Evolutionary conservation across 2,113 vertebrate species (phyloP), one percentile per base, ranked within the genome.

Genomic region (Indicator indicator): DNA sequence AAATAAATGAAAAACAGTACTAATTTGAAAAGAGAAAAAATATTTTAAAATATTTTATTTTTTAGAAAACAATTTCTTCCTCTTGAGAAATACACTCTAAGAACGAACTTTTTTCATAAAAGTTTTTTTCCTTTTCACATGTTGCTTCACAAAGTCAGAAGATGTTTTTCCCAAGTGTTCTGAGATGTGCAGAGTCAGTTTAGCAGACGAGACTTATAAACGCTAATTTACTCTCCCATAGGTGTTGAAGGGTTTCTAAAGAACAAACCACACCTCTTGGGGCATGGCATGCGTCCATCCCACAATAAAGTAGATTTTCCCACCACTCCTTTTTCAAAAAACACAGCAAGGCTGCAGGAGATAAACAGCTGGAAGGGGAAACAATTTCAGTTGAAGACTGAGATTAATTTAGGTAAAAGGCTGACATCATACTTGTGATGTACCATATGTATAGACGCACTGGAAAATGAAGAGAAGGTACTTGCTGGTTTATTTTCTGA

Each of bases 211-310:
- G 38, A 12, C 42, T 11, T 56, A 26, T 16, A 62, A 89, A 83
- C 0, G 1, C 11, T 40, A 11, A 33, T 42, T 80, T 52, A 60
- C 4, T 54, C 18, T 65, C 42, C 46, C 21, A 48, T 0, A 40
- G 24, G 21, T 46, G 17, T 17, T 23, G 9, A 69, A 68, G 11
- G 2, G 11, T 2, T 32, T 71, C 38, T 65, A 40, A 46, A 54
- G 30, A 50, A 79, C 82, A 83, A 18, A 78, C 46, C 16, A 44
- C 58, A 77, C 10, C 5, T 59, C 38, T 27, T 7, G 2, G 20
- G 55, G 32, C n/a, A 74, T 4, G 8, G 5, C 5, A 54, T 1
- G 2, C 55, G 28, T 15, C 23, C 23, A 3, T 44, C 15, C 58
- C 30, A 27, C 27, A 81, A 42, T 56, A 14, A 68, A 50, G 40